These are phyloP conservation scores for Sebastes miniatus DNA, from an alignment of 2,797 vertebrate genomes.

Conservation along the genomic window DNA sequence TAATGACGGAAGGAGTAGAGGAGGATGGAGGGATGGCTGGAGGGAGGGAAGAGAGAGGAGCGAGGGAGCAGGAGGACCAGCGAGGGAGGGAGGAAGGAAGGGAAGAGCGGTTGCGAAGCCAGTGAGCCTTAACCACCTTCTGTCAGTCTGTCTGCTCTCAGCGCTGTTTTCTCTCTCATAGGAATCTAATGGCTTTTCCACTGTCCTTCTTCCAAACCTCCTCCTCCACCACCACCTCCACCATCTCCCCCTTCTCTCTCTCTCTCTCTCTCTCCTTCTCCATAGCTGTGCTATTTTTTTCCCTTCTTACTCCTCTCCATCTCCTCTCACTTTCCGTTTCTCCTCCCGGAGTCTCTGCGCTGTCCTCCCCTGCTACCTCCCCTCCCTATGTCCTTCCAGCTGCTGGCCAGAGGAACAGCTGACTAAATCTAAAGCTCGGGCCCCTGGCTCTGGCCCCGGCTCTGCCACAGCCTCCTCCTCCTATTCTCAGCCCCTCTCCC, in stretches of 20 bases:
- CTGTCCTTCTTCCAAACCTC: constrained; percentile 74
- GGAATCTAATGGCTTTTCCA: constrained; percentile 82
- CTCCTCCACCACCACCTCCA: constrained; percentile 36
- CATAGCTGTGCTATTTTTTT: constrained; percentile 28
- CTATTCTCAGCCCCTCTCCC: constrained; percentile 52
- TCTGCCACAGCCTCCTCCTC: constrained; percentile 66
- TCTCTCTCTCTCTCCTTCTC: constrained; percentile 19
- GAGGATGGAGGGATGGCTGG: constrained; percentile 23
- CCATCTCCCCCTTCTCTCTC: constrained; percentile 6
- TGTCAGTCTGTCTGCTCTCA: constrained; percentile 76
- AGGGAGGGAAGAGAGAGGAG: constrained; percentile 29
- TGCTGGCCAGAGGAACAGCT: constrained; percentile 81
- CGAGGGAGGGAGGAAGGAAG: constrained; percentile 64
- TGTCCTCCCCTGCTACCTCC: constrained; percentile 39
- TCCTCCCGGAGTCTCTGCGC: constrained; percentile 29
- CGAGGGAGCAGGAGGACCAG: constrained; percentile 53
- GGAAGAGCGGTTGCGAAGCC: constrained; percentile 70
- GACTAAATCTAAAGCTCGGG: constrained; percentile 80
- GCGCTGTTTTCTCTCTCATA: constrained; percentile 73
- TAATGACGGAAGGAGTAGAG: constrained; percentile 58
- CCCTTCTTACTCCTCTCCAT: constrained; percentile 41
- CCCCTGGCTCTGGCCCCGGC: constrained; percentile 67
- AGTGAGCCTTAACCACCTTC: constrained; percentile 80
- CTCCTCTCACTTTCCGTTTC: constrained; percentile 59
- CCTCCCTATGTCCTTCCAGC: constrained; percentile 67